These are phyloP conservation scores for Stigmatopora argus DNA, from an alignment of 2,113 vertebrate genomes.

Conservation along the genomic window DNA sequence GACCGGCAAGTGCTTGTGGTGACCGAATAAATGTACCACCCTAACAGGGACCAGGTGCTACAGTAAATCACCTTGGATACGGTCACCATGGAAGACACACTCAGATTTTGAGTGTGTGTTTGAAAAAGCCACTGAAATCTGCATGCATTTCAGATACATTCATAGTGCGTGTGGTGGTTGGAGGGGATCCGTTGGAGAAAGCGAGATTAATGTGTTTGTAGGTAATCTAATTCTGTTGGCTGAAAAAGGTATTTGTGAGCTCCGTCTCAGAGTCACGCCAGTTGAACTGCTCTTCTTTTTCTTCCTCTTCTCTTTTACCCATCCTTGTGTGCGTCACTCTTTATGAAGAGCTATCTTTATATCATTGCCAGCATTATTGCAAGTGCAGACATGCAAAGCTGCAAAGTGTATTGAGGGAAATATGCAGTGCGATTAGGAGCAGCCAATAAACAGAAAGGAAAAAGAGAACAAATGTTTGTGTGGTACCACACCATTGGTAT, in stretches of 20 bases:
- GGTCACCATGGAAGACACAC: constrained; percentile 62
- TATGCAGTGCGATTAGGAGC: not conserved
- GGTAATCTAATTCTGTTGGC: constrained; percentile 47
- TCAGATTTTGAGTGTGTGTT: constrained; percentile 11
- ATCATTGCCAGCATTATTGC: constrained; percentile 12
- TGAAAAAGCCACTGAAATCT: constrained; percentile 18
- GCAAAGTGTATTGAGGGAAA: not conserved
- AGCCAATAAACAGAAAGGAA: not conserved
- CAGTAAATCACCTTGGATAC: constrained; percentile 66
- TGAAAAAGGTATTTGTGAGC: constrained; percentile 31
- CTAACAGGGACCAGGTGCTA: constrained; percentile 67
- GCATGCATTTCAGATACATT: not conserved
- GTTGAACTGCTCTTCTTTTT: constrained; percentile 18
- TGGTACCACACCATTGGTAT: constrained; percentile 18
- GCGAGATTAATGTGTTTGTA: constrained; percentile 28
- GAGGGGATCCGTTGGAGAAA: not conserved
- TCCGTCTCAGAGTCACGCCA: constrained; percentile 24
- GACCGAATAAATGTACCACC: constrained; percentile 55
- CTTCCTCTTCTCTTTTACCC: not conserved
- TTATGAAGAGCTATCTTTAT: not conserved
- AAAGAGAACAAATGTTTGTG: constrained; percentile 8
- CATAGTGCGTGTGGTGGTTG: not conserved
- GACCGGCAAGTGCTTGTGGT: constrained; percentile 52
- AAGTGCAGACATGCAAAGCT: not conserved
- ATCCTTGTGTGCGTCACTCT: constrained; percentile 1